A percentile compares a stretch with the other conserved stretches of the same genome.
Conservation (phyloP, 2,888 invertebrate species). For the Cybosia mesomella region DNA sequence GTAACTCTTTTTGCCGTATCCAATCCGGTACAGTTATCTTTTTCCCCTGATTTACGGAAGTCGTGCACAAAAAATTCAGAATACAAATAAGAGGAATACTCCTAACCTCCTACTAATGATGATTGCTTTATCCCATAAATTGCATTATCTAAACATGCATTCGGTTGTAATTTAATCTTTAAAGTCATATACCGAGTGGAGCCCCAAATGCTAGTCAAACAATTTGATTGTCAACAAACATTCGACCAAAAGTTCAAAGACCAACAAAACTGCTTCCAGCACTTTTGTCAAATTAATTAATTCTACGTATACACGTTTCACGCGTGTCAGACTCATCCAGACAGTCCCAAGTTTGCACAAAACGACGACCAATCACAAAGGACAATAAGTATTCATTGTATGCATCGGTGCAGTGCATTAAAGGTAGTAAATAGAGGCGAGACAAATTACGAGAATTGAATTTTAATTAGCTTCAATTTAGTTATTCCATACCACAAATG, state of each 20-base stretch:
- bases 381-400: slow-evolving; percentile 77
- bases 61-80: background rate
- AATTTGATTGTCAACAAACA: background rate
- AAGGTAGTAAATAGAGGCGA: slow-evolving; percentile 72
- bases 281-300: slow-evolving; percentile 30
- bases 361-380: slow-evolving; percentile 54
- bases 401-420: slow-evolving; percentile 71
- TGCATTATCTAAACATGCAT: background rate
- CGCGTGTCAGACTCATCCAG: slow-evolving; percentile 35
- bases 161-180: background rate
- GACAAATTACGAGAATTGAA: slow-evolving; percentile 75
- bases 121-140: background rate
- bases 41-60: background rate
- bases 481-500: slow-evolving; percentile 43
- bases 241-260: slow-evolving; percentile 30
- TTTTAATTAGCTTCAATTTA: slow-evolving; percentile 73
- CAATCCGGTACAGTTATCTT: background rate
- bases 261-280: slow-evolving; percentile 22
- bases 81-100: background rate
- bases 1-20: background rate
- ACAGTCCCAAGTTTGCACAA: slow-evolving; percentile 59
- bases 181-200: background rate
- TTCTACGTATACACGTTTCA: slow-evolving; percentile 28
- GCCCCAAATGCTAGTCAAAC: background rate
- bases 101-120: background rate